These are phyloP conservation scores for Chrysina gloriosa DNA, from an alignment of 2,888 invertebrate species.

Conservation along the genomic window DNA sequence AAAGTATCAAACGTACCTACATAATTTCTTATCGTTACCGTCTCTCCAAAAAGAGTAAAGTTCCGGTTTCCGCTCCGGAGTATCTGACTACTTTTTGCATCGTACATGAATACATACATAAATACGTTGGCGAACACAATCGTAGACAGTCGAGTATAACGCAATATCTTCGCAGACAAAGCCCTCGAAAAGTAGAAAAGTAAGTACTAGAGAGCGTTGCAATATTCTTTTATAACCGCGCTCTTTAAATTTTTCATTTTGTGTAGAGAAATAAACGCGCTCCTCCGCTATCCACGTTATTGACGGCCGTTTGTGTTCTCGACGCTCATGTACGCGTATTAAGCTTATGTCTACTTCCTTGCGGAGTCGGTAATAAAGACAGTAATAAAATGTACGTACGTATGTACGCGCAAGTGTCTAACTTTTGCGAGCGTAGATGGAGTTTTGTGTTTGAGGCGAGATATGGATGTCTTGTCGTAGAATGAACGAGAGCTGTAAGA, in stretches of 20 bases:
- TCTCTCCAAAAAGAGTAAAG: too few relatives aligned
- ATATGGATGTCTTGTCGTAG: too few relatives aligned
- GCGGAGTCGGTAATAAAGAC: background rate
- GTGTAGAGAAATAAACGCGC: background rate
- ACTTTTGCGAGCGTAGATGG: too few relatives aligned
- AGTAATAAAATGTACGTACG: background rate
- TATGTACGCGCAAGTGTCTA: too few relatives aligned
- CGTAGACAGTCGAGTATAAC: background rate
- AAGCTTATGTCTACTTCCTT: background rate
- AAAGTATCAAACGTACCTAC: too few relatives aligned
- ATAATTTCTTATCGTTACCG: too few relatives aligned
- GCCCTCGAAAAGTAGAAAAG: background rate
- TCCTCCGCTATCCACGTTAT: background rate
- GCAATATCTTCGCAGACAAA: background rate
- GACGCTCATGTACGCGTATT: background rate
- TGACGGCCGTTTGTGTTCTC: background rate
- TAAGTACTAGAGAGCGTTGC: background rate
- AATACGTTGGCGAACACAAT: too few relatives aligned
- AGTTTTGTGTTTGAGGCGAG: too few relatives aligned
- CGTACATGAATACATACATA: too few relatives aligned
- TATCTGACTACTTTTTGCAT: too few relatives aligned
- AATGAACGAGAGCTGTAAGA: too few relatives aligned
- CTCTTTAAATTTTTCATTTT: background rate
- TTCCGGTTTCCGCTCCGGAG: too few relatives aligned
- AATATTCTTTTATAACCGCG: background rate